These are phyloP conservation scores for Nothobranchius kuhntae DNA, from an alignment of 2,113 vertebrate genomes.

Conservation along the genomic window DNA sequence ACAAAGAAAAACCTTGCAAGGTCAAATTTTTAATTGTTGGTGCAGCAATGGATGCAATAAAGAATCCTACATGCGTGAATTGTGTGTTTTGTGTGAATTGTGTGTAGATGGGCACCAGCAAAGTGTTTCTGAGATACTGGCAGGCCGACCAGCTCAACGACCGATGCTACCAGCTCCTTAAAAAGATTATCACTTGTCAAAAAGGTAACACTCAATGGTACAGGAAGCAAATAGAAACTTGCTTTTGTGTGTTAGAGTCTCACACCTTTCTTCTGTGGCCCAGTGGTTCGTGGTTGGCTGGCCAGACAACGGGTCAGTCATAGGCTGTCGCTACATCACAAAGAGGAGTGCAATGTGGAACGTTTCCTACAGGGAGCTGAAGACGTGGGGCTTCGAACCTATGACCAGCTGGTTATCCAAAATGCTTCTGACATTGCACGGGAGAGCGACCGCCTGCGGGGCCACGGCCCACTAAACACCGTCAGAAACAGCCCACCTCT, in stretches of 20 bases:
- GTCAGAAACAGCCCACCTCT: constrained; percentile 71
- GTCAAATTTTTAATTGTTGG: background rate
- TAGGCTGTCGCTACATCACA: constrained; percentile 78
- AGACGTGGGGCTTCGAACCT: constrained; percentile 87
- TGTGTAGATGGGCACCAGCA: constrained; percentile 86
- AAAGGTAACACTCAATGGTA: constrained; percentile 83
- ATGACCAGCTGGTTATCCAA: constrained; percentile 90
- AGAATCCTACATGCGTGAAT: background rate
- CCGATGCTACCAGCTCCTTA: constrained; percentile 88
- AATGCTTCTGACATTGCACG: constrained; percentile 92
- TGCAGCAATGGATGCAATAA: background rate
- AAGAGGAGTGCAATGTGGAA: constrained; percentile 80
- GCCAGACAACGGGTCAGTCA: constrained; percentile 81
- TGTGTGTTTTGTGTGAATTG: background rate
- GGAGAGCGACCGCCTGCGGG: constrained; percentile 87
- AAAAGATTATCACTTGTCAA: constrained; percentile 92
- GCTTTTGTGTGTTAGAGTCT: background rate
- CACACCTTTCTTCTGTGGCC: background rate
- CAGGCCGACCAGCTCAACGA: constrained; percentile 92
- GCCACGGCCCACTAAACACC: constrained; percentile 62
- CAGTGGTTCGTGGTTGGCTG: constrained; percentile 91
- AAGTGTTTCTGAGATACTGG: constrained; percentile 95
- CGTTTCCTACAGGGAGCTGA: constrained; percentile 89
- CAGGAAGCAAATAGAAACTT: background rate
- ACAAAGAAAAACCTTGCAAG: constrained; percentile 3